These are phyloP conservation scores for Fabriciana adippe DNA, from an alignment of 2,888 invertebrate species.

Conservation along the genomic window DNA sequence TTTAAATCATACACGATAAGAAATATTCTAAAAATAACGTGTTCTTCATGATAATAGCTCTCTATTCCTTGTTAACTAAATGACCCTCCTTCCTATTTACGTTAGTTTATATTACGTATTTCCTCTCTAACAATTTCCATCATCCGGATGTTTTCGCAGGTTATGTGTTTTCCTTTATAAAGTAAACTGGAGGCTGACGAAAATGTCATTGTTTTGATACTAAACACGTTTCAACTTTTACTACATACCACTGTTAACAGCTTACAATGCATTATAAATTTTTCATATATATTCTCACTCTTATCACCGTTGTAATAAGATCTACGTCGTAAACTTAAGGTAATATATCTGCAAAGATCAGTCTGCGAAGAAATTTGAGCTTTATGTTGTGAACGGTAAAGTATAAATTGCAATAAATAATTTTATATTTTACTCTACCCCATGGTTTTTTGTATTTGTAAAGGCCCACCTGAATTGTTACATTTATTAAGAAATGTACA, in stretches of 20 bases:
- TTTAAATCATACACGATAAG: too few species aligned
- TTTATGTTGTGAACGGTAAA: not conserved
- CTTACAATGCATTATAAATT: constrained; percentile 22
- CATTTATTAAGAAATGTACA: constrained; percentile 23
- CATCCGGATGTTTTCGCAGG: constrained; percentile 20
- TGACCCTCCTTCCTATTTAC: not conserved
- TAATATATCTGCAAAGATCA: not conserved
- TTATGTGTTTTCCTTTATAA: constrained; percentile 24
- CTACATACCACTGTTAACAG: constrained; percentile 13
- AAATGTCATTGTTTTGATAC: constrained; percentile 24
- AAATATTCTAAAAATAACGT: too few species aligned
- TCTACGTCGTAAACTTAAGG: constrained; percentile 12
- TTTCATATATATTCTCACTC: constrained; percentile 15
- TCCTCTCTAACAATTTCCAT: constrained; percentile 12
- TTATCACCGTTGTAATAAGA: constrained; percentile 8
- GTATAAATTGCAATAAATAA: not conserved
- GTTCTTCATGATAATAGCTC: too few species aligned
- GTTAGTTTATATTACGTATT: constrained; percentile 5
- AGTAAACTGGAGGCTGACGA: constrained; percentile 20
- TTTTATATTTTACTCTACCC: not conserved
- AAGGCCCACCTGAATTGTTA: constrained; percentile 15
- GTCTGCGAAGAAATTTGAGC: not conserved
- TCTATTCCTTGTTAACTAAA: not conserved
- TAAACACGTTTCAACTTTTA: constrained; percentile 26
- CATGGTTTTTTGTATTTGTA: constrained; percentile 17